phyloP scores from a whole-genome alignment of 2,888 invertebrate genomes.

The Lamproptera curius region DNA sequence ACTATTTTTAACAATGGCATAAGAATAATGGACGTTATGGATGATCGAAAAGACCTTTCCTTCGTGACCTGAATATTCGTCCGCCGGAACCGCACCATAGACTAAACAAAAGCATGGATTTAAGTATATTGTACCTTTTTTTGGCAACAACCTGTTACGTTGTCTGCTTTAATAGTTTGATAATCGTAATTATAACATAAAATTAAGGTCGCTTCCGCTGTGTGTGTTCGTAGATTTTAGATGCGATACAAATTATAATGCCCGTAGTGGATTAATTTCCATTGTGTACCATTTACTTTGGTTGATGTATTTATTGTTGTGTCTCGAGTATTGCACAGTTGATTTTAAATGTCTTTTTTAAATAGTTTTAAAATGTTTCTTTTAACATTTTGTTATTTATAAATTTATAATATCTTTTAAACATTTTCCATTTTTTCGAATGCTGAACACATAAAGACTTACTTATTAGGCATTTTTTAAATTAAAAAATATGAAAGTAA shows the following conservation, averaged over 20 bases:
- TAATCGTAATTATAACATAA: not conserved
- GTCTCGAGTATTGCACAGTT: too few relatives aligned
- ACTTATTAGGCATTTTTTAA: too few relatives aligned
- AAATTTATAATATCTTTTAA: too few relatives aligned
- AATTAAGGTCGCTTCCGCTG: too few relatives aligned
- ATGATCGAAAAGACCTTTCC: slow-evolving; percentile 15
- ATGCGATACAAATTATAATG: not conserved
- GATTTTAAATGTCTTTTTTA: too few relatives aligned
- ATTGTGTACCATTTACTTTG: not conserved
- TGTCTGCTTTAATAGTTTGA: not conserved
- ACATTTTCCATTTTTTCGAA: too few relatives aligned
- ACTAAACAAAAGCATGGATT: slow-evolving; percentile 16
- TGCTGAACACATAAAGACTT: too few relatives aligned
- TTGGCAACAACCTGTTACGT: not conserved
- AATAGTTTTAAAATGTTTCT: too few relatives aligned
- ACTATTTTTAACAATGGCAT: slow-evolving; percentile 11
- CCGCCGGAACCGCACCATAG: slow-evolving; percentile 12
- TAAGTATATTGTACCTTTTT: not conserved
- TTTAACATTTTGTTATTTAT: too few relatives aligned
- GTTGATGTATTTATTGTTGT: too few relatives aligned
- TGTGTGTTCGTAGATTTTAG: too few relatives aligned
- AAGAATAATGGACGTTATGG: slow-evolving; percentile 15
- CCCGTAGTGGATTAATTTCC: not conserved
- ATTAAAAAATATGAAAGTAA: too few relatives aligned
- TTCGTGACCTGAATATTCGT: slow-evolving; percentile 9